These are phyloP conservation scores for Onthophagus sagittarius DNA, from an alignment of 2,888 invertebrate genomes.

Conservation along the genomic window DNA sequence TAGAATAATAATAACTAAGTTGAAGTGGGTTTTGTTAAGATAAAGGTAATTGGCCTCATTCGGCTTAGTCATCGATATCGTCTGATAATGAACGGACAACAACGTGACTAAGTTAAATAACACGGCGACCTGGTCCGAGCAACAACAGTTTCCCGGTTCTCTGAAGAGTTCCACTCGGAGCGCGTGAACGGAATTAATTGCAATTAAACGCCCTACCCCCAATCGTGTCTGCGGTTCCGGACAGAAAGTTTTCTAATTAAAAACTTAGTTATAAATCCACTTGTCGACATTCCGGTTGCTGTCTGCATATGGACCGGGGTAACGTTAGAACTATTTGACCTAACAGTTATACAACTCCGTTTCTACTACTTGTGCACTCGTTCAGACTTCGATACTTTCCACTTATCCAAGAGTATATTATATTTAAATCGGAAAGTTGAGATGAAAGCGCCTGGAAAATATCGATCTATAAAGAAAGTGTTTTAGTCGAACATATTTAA, in stretches of 20 bases:
- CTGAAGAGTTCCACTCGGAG: background rate
- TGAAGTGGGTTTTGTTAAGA: background rate
- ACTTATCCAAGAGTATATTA: no score
- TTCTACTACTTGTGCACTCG: no score
- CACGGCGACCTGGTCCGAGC: conserved; percentile 1
- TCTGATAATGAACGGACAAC: conserved; percentile 4
- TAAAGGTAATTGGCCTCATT: conserved; percentile 1
- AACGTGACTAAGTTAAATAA: conserved; percentile 10
- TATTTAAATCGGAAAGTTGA: no score
- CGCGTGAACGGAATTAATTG: conserved; percentile 17
- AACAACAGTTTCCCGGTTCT: conserved; percentile 7
- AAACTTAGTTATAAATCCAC: conserved; percentile 16
- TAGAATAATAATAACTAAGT: background rate
- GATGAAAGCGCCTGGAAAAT: no score
- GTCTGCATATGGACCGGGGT: background rate
- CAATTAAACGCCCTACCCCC: conserved; percentile 15
- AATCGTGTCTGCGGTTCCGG: conserved; percentile 14
- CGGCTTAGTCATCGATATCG: conserved; percentile 3
- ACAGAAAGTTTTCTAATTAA: conserved; percentile 20
- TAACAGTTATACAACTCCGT: background rate
- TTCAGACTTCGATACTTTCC: no score
- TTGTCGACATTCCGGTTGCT: conserved; percentile 5
- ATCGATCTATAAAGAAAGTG: background rate
- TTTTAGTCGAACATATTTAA: background rate
- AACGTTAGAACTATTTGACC: background rate